Evolutionary conservation across 2,113 vertebrate genomes (phyloP).

Genomic region (Notothenia rossii): DNA sequence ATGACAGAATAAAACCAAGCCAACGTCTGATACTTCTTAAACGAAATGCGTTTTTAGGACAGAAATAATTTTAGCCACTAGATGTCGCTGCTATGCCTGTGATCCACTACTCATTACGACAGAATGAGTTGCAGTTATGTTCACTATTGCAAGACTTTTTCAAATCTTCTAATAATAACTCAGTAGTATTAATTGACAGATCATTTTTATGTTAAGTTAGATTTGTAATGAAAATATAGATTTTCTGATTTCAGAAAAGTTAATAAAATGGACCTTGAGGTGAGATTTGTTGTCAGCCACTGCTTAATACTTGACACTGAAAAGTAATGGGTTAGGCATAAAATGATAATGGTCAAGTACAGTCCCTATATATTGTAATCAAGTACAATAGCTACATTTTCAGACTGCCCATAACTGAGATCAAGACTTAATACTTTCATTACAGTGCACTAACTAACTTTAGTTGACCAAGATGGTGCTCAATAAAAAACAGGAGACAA

Average conservation of each 20-base stretch:
- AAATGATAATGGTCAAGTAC: neutral
- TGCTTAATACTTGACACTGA: neutral
- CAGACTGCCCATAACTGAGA: neutral
- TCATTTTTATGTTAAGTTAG: neutral
- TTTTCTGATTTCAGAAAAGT: neutral
- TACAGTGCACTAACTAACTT: neutral
- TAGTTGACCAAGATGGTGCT: neutral
- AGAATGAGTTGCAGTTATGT: neutral
- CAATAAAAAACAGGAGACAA: neutral
- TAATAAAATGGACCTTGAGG: neutral
- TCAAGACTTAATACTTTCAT: neutral
- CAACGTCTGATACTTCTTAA: neutral
- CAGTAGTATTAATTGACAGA: neutral
- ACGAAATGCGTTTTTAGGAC: neutral
- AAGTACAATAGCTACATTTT: neutral
- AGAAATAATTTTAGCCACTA: slow-evolving; percentile 46
- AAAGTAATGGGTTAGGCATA: neutral
- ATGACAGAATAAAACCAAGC: neutral
- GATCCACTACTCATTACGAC: neutral
- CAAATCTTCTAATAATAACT: neutral
- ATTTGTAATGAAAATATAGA: neutral
- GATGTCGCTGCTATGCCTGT: slow-evolving; percentile 55
- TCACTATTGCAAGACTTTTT: neutral
- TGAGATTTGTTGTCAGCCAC: neutral
- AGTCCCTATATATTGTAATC: neutral